Base-by-base conservation (phyloP, 2,113 vertebrate species). In the Leucopternis melanops region DNA sequence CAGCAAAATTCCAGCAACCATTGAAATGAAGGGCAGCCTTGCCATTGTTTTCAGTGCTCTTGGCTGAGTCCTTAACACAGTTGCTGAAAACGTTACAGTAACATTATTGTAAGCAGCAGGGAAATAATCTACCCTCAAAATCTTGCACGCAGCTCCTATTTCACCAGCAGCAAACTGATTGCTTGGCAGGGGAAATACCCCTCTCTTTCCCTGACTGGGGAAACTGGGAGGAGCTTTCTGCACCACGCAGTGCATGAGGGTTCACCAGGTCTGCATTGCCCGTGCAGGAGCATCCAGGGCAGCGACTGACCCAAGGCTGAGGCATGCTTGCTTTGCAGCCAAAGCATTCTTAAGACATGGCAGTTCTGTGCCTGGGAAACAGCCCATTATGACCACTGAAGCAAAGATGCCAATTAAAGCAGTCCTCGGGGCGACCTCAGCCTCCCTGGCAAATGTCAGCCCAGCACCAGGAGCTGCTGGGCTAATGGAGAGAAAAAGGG, bases 31-130 rank as follows among this genome's bases (percentile, higher is more conserved):
- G 67, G 84, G 90, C 87, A 95, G 89, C 34, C 66, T 45, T 32
- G 52, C 86, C 91, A 73, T 95, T 92, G 86, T 92, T 83, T 59
- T 70, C 81, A 1, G 58, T 7, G 74, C 63, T 94, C 80, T 95
- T 94, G 96, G 93, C 91, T 6, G 23, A 80, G 66, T 55, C 74
- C 66, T 77, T 80, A 79, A 70, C 62, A 40, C 67, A 52, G 67
- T 91, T 86, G 81, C 67, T 97, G 93, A 94, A 94, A 95, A 81
- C 31, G 71, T 79, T 94, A 95, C 81, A 74, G 91, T 66, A 95
- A 96, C 89, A 63, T 95, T 95, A 92, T 92, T 95, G 94, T 95
- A 94, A 89, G 84, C 91, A 91, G 89, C 91, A 70, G 73, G 89
- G 66, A 92, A 92, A 85, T 82, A 85, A 96, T 91, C 84, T 90